Conservation (phyloP, 2,113 vertebrate genomes). For the Xenopus tropicalis region UCB_Xtro_10.0 CM004446.2:60305501-60306000, state of each 20-base stretch:
- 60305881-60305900: too few species aligned
- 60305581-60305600: neutral
- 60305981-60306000: too few species aligned
- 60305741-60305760: slow-evolving; percentile 38
- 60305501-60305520: slow-evolving; percentile 3
- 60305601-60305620: slow-evolving; percentile 1
- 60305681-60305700: neutral
- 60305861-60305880: neutral
- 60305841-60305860: neutral
- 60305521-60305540: slow-evolving; percentile 18
- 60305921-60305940: too few species aligned
- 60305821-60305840: neutral
- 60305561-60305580: slow-evolving; percentile 6
- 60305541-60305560: slow-evolving; percentile 7
- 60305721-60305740: slow-evolving; percentile 27
- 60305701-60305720: slow-evolving; percentile 20
- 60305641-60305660: neutral
- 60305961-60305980: too few species aligned
- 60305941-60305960: too few species aligned
- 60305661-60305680: slow-evolving; percentile 6
- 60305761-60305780: slow-evolving; percentile 15
- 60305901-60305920: too few species aligned
- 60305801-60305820: slow-evolving; percentile 16
- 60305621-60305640: neutral
- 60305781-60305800: slow-evolving; percentile 20